Percentiles rank a stretch among this genome's conserved stretches.
These are phyloP conservation scores for Caenorhabditis sp. DNA, from an alignment of 2,888 invertebrate species.

Conservation along the genomic window DNA sequence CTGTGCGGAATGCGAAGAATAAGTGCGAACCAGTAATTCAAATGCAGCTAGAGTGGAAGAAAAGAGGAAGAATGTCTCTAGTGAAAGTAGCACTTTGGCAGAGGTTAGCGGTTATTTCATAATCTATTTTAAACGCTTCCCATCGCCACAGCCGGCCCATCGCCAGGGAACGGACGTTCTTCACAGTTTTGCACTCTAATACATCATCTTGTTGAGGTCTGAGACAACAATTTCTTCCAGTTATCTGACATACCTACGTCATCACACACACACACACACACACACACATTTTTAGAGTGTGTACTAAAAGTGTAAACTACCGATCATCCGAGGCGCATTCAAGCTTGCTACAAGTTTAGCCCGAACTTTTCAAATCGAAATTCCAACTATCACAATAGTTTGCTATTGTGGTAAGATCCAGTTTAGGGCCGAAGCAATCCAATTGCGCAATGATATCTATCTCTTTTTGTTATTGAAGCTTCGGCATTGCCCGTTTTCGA, in stretches of 20 bases:
- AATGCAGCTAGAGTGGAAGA: constrained; percentile 16
- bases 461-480: constrained; percentile 37
- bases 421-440: constrained; percentile 26
- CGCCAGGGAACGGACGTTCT: neutral
- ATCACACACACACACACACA: too few relatives aligned
- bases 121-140: constrained; percentile 14
- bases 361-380: constrained; percentile 23
- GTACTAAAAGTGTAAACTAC: neutral
- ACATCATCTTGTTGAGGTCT: neutral
- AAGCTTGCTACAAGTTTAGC: constrained; percentile 5
- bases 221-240: neutral
- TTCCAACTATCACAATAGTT: constrained; percentile 21
- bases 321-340: neutral
- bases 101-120: constrained; percentile 34
- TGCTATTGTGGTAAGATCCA: constrained; percentile 45
- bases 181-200: neutral
- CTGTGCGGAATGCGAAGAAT: neutral
- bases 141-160: too few relatives aligned
- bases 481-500: constrained; percentile 16
- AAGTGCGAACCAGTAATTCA: constrained; percentile 29
- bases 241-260: neutral
- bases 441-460: constrained; percentile 36
- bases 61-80: neutral
- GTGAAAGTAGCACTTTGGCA: constrained; percentile 35
- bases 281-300: too few relatives aligned